phyloP scores from a whole-genome alignment of 2,888 invertebrate species.

The Holacanthella duospinosa region DNA sequence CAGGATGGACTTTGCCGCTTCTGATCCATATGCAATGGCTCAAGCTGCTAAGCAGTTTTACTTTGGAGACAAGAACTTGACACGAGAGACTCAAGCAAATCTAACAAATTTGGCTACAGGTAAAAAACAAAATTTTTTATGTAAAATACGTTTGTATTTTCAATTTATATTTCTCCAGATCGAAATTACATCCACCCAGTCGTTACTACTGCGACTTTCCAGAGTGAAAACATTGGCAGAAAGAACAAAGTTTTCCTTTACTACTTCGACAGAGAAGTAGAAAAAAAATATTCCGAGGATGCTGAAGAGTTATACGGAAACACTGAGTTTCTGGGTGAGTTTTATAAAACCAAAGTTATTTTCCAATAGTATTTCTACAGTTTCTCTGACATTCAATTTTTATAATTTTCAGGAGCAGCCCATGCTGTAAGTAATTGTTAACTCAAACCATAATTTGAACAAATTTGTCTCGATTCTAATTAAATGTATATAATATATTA shows the following conservation, averaged over 20 bases:
- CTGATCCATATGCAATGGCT: neutral
- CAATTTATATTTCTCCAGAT: neutral
- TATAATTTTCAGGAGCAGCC: too few species aligned
- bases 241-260: slow-evolving; percentile 4
- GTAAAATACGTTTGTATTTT: too few species aligned
- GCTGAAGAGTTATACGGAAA: neutral
- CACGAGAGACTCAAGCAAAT: neutral
- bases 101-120: neutral
- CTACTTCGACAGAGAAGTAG: neutral
- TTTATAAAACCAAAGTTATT: too few species aligned
- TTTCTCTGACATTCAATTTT: too few species aligned
- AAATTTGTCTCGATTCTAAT: too few species aligned
- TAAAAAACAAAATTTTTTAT: too few species aligned
- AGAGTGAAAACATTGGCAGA: neutral
- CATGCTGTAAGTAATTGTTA: too few species aligned
- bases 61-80: neutral
- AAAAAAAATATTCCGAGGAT: neutral
- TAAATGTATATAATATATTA: too few species aligned
- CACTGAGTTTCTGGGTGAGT: neutral
- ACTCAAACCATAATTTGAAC: too few species aligned
- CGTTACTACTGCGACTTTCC: neutral
- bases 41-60: neutral
- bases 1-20: neutral
- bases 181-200: slow-evolving; percentile 2
- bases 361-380: too few species aligned